These are phyloP conservation scores for Gastrophysa polygoni DNA, from an alignment of 2,888 invertebrate species.

Conservation along the genomic window DNA sequence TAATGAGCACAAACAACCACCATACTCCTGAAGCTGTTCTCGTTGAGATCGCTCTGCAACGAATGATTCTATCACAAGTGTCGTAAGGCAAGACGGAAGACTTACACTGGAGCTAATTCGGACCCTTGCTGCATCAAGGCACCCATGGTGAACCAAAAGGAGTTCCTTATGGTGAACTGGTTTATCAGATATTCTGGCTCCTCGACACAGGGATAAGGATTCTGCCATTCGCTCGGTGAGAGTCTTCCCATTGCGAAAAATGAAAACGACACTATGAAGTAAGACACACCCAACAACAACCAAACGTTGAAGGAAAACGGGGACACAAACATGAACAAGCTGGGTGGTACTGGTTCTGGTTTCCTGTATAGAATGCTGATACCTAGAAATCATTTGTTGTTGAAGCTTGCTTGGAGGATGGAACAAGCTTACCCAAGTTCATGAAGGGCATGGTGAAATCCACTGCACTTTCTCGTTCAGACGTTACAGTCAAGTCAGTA, in stretches of 20 bases:
- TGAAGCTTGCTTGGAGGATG: too few relatives aligned
- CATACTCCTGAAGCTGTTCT: conserved; percentile 85
- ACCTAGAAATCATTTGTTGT: conserved; percentile 59
- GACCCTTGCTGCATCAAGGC: conserved; percentile 87
- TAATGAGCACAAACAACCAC: conserved; percentile 90
- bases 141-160: conserved; percentile 88
- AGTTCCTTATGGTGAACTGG: conserved; percentile 81
- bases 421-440: conserved; percentile 75
- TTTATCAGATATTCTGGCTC: conserved; percentile 84
- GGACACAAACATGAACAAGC: conserved; percentile 89
- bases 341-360: conserved; percentile 83
- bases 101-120: conserved; percentile 85
- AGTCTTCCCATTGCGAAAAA: conserved; percentile 81
- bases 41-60: conserved; percentile 82
- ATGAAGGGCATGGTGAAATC: conserved; percentile 97
- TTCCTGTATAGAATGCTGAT: conserved; percentile 90
- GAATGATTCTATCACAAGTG: too few relatives aligned
- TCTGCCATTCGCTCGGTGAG: conserved; percentile 88
- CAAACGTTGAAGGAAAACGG: conserved; percentile 84
- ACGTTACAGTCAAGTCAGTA: conserved; percentile 88
- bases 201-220: conserved; percentile 84
- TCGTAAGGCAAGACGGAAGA: conserved; percentile 23
- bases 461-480: conserved; percentile 84
- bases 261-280: conserved; percentile 77
- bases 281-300: conserved; percentile 83